A percentile compares a stretch with the other conserved stretches of the same genome.
Conservation (phyloP, 1,140 invertebrate genomes). For the Luehdorfia chinensis region DNA sequence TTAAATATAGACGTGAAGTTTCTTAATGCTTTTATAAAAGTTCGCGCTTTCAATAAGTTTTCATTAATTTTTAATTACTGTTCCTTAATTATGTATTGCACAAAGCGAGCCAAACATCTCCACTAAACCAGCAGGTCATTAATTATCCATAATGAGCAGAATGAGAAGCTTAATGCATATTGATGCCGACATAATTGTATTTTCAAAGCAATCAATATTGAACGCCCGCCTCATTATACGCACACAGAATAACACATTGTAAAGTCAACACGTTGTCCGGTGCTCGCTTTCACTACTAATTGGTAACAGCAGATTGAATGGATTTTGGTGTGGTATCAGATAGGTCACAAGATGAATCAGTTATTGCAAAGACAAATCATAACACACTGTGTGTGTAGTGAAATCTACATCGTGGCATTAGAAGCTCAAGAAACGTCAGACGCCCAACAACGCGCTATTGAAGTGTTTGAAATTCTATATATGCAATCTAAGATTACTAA, state of each 20-base stretch:
- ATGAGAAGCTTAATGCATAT: constrained; percentile 16
- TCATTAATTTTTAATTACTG: constrained; percentile 3
- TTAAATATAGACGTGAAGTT: too few species aligned
- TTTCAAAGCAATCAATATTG: constrained; percentile 18
- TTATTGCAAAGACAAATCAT: too few species aligned
- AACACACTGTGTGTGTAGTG: too few species aligned
- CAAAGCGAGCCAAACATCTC: constrained; percentile 2
- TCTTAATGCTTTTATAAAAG: too few species aligned
- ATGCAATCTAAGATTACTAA: too few species aligned
- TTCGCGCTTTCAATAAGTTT: neutral
- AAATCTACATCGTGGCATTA: too few species aligned
- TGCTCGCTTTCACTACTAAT: constrained; percentile 10
- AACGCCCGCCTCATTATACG: constrained; percentile 12
- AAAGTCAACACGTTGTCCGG: constrained; percentile 5
- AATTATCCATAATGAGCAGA: constrained; percentile 18
- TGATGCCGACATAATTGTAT: constrained; percentile 18
- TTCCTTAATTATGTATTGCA: constrained; percentile 15
- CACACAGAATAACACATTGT: constrained; percentile 12
- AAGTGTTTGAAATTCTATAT: too few species aligned
- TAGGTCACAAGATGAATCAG: too few species aligned
- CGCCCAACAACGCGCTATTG: too few species aligned
- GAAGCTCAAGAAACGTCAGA: too few species aligned
- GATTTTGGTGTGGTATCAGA: constrained; percentile 5
- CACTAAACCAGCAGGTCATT: constrained; percentile 15
- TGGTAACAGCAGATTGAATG: constrained; percentile 13